Base-by-base conservation (phyloP, 1,140 invertebrate genomes). In the Plectrocnemia conspersa region DNA sequence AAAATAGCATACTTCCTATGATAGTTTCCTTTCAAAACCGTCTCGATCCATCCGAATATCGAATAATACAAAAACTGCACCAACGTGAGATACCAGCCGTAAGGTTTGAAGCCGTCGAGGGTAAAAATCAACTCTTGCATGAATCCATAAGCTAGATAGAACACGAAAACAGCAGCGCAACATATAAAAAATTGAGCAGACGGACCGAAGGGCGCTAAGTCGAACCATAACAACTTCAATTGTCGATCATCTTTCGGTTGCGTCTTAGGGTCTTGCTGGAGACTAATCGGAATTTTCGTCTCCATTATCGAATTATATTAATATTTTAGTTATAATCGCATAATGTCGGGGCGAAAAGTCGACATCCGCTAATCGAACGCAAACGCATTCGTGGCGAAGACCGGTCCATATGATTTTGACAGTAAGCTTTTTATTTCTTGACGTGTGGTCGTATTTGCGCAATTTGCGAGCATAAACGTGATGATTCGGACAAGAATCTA, bases 61-160 rank as follows among this genome's bases (percentile, higher is more conserved):
- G 83, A 82, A 66, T 97, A 97, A 64, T 85, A 89, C 7, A 78
- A 77, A 79, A 97, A 97, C 75, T 97, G 94, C 15, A 96, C 75
- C 36, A 96, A 75, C 4, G 94, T 97, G 53, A 97, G 77, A 68
- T 92, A 97, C 84, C 93, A 92, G 38, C 93, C 93, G 68, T 85
- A 91, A 11, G 88, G 84, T 67, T 89, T 85, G 61, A 95, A 91
- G 49, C 89, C 92, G 49, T 91, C 84, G 1, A 91, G 74, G 1
- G 85, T 85, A 69, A 97, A 97, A 66, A 97, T 93, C 15, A 94
- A 71, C 74, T 97, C 94, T 80, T 94, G 86, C 65, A 93, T 81
- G 74, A 93, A 96, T 54, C 92, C 93, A 78, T 96, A 97, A 0
- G 92, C 72, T 40, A 96, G 73, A 71, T 89, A 96, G 65, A 93